These are phyloP conservation scores for Brachyistius frenatus DNA, from an alignment of 2,113 vertebrate genomes.

Conservation along the genomic window DNA sequence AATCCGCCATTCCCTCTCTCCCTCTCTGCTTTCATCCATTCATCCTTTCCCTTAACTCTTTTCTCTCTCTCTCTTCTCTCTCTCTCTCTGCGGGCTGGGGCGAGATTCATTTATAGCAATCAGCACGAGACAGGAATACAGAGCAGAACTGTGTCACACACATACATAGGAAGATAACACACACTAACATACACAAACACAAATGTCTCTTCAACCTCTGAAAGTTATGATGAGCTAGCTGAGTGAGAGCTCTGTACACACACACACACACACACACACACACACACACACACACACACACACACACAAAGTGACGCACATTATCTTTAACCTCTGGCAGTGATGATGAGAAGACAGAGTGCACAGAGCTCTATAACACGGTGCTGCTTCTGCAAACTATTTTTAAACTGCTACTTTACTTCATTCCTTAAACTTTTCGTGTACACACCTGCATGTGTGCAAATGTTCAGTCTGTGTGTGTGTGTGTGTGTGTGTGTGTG, in stretches of 20 bases:
- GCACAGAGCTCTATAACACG: conserved; percentile 48
- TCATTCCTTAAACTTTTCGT: conserved; percentile 48
- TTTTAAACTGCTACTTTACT: conserved; percentile 56
- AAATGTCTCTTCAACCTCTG: conserved; percentile 60
- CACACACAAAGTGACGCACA: conserved; percentile 42
- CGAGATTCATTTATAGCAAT: conserved; percentile 79
- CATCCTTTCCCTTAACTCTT: conserved; percentile 65
- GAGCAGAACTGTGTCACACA: conserved; percentile 70
- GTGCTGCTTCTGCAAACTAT: conserved; percentile 62
- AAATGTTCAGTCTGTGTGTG: conserved; percentile 6
- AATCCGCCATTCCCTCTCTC: conserved; percentile 73
- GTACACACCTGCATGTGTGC: conserved; percentile 26
- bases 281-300: neutral
- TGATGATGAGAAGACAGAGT: conserved; percentile 69
- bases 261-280: neutral
- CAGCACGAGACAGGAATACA: conserved; percentile 79
- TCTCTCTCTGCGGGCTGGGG: conserved; percentile 61
- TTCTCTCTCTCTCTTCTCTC: conserved; percentile 37
- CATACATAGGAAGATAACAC: conserved; percentile 25
- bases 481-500: conserved; percentile 1
- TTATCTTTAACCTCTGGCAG: conserved; percentile 76
- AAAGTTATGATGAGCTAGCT: conserved; percentile 69
- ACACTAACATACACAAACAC: conserved; percentile 51
- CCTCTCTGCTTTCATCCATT: conserved; percentile 76
- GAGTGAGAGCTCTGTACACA: conserved; percentile 26